Percentiles rank a stretch among this genome's conserved stretches.
Conservation (phyloP, 1,140 invertebrate species). For the Vanessa tameamea region DNA sequence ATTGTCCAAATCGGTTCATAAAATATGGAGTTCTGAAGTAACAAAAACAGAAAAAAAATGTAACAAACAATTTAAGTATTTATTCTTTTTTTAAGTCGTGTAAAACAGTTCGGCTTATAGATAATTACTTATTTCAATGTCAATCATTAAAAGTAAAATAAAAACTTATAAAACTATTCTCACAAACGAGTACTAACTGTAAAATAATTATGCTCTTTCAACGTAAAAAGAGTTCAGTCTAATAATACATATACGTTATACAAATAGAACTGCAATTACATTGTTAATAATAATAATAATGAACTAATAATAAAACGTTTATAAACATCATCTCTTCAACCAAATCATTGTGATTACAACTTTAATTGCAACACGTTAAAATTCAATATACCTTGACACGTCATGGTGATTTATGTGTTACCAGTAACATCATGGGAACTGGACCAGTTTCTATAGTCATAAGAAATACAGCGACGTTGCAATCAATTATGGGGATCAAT, state of each 20-base stretch:
- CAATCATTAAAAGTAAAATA: too few species aligned
- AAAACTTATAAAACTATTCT: neutral
- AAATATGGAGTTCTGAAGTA: too few species aligned
- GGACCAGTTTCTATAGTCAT: conserved; percentile 32
- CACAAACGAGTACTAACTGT: neutral
- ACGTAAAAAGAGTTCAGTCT: neutral
- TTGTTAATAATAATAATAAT: neutral
- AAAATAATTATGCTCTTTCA: neutral
- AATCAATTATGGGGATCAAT: conserved; percentile 35
- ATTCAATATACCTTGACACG: neutral
- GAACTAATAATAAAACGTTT: neutral
- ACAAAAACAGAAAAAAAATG: too few species aligned
- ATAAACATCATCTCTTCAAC: neutral
- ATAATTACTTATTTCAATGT: too few species aligned
- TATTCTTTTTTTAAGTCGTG: too few species aligned
- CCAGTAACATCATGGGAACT: conserved; percentile 37
- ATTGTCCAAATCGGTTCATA: too few species aligned
- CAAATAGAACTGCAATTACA: conserved; percentile 2
- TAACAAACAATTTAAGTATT: too few species aligned
- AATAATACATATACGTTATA: neutral
- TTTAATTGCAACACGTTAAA: neutral
- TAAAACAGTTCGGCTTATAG: too few species aligned
- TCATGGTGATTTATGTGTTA: conserved; percentile 27
- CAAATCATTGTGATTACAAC: neutral
- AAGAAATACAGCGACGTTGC: conserved; percentile 31